phyloP scores from a whole-genome alignment of 2,797 vertebrate species.

The Zalophus californianus region DNA sequence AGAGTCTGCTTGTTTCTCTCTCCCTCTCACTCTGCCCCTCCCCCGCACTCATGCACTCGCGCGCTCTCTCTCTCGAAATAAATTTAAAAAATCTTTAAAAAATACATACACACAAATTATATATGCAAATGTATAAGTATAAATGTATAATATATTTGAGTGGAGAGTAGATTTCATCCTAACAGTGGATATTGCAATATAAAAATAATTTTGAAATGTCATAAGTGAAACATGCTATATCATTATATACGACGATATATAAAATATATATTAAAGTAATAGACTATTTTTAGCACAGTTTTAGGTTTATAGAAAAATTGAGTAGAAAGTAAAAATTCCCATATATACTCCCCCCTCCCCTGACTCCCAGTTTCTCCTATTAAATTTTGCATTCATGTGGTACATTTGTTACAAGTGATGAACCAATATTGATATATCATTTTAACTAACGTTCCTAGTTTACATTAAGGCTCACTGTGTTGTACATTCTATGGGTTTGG shows the following conservation, averaged over 20 bases:
- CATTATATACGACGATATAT: background rate
- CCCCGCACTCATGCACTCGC: background rate
- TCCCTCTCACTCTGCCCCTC: background rate
- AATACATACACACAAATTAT: background rate
- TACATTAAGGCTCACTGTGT: background rate
- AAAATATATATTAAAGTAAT: background rate
- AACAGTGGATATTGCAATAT: background rate
- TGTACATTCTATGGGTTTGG: background rate
- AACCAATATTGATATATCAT: background rate
- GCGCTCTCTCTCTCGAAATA: too few relatives aligned
- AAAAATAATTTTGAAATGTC: conserved; percentile 36
- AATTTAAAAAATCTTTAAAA: background rate
- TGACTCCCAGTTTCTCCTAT: background rate
- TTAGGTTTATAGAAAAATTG: background rate
- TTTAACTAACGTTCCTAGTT: background rate
- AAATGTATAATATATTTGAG: background rate
- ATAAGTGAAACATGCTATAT: background rate
- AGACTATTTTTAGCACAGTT: background rate
- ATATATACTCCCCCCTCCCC: background rate
- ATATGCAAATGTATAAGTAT: background rate
- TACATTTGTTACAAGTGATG: background rate
- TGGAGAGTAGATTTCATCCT: background rate
- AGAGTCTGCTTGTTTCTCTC: background rate
- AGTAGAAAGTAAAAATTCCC: background rate
- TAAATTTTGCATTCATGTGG: conserved; percentile 10